Evolutionary conservation across 2,113 vertebrate genomes (phyloP), one percentile per base, ranked within the genome.

Genomic region (Perca fluviatilis): DNA sequence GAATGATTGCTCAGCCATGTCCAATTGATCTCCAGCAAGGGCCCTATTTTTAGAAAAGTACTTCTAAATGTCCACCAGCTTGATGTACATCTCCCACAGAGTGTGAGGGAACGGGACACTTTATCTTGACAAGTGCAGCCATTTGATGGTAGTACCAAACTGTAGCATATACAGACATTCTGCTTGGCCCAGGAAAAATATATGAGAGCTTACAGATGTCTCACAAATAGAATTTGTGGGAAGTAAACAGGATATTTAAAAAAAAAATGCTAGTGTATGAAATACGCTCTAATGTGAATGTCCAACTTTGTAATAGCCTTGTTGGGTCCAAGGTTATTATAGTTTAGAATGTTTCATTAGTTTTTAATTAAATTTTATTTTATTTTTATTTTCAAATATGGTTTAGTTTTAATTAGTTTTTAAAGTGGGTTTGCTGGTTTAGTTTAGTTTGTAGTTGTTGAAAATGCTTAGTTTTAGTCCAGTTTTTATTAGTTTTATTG

Each of bases 41-140:
- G 58, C 66, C 67, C 88, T 91, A 90, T 86, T 92, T 93, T 92
- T 90, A 86, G 80, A 90, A 57, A 84, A 77, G 77, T 64, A 81
- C 78, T 91, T 87, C 76, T 73, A 75, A 88, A 86, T 86, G 92
- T 91, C 89, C 46, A 63, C 33, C 53, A 56, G 82, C 68, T 66
- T 88, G 91, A 92, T 88, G 87, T 84, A 87, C 87, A 82, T 91
- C 83, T 86, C 73, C 64, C 13, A 60, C 67, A 50, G 83, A 80
- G 78, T 75, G 74, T 15, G 62, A 9, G 49, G 77, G 78, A 77
- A 73, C 70, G 40, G 67, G 82, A 62, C 87, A 81, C 76, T 91
- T 81, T 54, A 67, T 91, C 88, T 88, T 79, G 56, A 81, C 83
- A 89, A 92, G 82, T 90, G 82, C 71, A 67, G 69, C 57, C 23